Conservation (phyloP, 2,797 vertebrate species). For the Artibeus lituratus region DNA sequence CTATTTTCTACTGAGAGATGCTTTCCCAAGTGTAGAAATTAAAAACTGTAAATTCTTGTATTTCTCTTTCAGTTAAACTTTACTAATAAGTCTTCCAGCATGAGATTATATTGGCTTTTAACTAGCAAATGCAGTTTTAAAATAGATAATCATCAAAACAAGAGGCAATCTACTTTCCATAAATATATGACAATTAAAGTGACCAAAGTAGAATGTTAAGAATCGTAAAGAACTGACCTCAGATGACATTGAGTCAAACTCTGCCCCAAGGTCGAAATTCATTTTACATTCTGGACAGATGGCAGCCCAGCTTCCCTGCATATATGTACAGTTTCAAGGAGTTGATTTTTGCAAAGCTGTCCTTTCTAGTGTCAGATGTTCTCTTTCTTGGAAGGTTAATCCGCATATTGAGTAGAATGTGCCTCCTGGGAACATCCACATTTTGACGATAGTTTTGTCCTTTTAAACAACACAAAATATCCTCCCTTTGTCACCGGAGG, state of each 20-base stretch:
- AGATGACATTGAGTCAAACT: background rate
- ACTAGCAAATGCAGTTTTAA: conserved; percentile 24
- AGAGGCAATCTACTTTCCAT: background rate
- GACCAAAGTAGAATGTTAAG: background rate
- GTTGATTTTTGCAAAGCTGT: background rate
- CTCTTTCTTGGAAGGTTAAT: conserved; percentile 13
- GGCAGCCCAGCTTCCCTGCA: background rate
- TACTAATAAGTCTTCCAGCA: background rate
- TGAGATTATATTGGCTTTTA: conserved; percentile 25
- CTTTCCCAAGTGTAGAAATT: conserved; percentile 39
- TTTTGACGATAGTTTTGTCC: conserved; percentile 28
- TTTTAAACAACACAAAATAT: conserved; percentile 5
- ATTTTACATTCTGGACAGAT: background rate
- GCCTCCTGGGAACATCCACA: background rate
- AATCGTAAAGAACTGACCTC: background rate
- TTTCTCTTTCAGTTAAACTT: conserved; percentile 15
- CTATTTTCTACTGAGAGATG: conserved; percentile 20
- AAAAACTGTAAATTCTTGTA: conserved; percentile 39
- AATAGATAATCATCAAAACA: conserved; percentile 16
- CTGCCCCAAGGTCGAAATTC: background rate
- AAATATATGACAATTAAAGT: background rate
- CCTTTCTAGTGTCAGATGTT: background rate
- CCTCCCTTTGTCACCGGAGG: background rate
- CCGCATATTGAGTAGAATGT: background rate
- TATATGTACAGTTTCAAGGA: background rate